Base-by-base conservation (phyloP, 2,888 invertebrate genomes). In the Hyalella azteca region DNA sequence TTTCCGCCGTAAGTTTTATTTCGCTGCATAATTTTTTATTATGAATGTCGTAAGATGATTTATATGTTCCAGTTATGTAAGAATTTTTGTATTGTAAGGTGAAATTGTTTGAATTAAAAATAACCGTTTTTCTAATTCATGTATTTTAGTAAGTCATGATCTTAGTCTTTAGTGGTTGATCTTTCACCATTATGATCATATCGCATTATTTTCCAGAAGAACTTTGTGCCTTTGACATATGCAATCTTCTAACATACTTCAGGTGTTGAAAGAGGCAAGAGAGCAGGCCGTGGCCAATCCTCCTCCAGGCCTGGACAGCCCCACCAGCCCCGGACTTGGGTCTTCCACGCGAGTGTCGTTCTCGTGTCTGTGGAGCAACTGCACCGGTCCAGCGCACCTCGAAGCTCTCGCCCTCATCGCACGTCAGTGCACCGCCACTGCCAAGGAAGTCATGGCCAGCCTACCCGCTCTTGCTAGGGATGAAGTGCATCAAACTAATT, bases 331-430 rank as follows among this genome's bases (percentile, higher is more conserved):
- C 7, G 4, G 36, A 5, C n/a, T 40, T 11, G 40, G 26, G 15
- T 22, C 45, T 13, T 29, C 48, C 3, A 40, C 76, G 9, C 50
- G 66, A 22, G 36, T 78, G 9, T 60, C 73, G 2, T 81, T 81
- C 54, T 78, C 75, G 39, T 59, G 66, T 7, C 50, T 81, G 32
- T 83, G 83, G 83, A 78, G 80, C 32, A 78, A 36, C 36, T 80
- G 79, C 9, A 81, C 80, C 40, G 83, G 83, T 9, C 80, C 79
- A 11, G 81, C 79, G 22, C 83, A 83, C 49, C 41, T 80, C 2
- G 83, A 83, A 54, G 83, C 83, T n/a, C 79, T 83, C 36, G 78
- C 80, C 5, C 77, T 83, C 13, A 80, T 83, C 39, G 83, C 83
- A 3, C 79, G 73, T 26, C 83, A 83, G 54, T 81, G 80, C 49